These are phyloP conservation scores for Trididemnum clinides DNA, from an alignment of 23 tunicate genomes.

Conservation along the genomic window DNA sequence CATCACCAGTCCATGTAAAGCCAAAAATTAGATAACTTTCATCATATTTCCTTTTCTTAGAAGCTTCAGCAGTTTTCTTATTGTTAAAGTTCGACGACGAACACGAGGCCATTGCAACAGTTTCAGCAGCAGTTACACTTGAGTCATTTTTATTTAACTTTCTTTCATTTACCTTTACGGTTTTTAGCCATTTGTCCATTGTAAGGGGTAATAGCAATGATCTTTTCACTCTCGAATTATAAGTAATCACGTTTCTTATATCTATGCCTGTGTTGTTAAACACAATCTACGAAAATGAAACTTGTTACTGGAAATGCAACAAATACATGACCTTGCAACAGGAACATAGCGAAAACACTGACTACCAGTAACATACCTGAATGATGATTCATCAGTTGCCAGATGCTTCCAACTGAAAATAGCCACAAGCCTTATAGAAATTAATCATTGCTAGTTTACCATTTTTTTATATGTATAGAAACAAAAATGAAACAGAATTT, in stretches of 20 bases:
- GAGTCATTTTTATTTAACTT: constrained; percentile 17
- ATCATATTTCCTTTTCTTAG: constrained; percentile 31
- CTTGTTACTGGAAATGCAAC: constrained; percentile 31
- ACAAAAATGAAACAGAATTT: constrained; percentile 8
- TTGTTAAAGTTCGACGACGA: constrained; percentile 33
- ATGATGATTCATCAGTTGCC: constrained; percentile 34
- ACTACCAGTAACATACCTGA: constrained; percentile 5
- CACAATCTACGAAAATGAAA: constrained; percentile 31
- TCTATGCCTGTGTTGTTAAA: constrained; percentile 31
- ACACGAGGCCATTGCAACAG: constrained; percentile 7
- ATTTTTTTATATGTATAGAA: constrained; percentile 9
- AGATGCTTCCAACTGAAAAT: constrained; percentile 28
- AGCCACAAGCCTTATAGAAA: constrained; percentile 23
- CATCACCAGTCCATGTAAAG: constrained; percentile 37
- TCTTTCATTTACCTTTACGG: constrained; percentile 26
- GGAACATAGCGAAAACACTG: constrained; percentile 34
- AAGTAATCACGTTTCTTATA: constrained; percentile 19
- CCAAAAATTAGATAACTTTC: constrained; percentile 34
- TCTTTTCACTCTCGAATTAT: constrained; percentile 17
- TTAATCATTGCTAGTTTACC: constrained; percentile 10
- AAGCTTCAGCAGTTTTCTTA: constrained; percentile 32
- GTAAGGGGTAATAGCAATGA: constrained; percentile 24
- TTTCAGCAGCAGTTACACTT: constrained; percentile 11
- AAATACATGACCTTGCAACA: constrained; percentile 25
- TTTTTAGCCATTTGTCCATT: constrained; percentile 23